phyloP scores from a whole-genome alignment of 2,797 vertebrate genomes.

The Silurus aristotelis region DNA sequence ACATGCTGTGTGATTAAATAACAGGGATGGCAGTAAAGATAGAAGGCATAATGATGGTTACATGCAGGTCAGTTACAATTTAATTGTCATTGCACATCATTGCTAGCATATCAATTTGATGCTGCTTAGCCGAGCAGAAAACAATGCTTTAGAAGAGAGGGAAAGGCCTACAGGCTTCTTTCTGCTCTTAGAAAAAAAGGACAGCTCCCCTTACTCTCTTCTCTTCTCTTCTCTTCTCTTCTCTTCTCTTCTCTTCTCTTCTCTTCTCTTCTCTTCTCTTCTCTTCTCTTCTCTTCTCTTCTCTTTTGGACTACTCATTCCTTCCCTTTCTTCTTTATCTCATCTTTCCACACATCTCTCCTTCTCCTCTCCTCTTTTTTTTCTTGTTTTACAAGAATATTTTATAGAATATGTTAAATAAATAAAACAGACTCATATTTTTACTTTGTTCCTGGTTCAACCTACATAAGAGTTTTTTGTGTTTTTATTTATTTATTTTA shows the following conservation, averaged over 20 bases:
- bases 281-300: background rate
- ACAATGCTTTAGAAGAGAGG: constrained; percentile 76
- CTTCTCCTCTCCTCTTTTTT: constrained; percentile 4
- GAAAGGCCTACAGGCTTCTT: constrained; percentile 64
- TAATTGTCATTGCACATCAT: constrained; percentile 96
- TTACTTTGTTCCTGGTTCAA: background rate
- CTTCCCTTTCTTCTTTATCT: background rate
- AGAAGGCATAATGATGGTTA: constrained; percentile 88
- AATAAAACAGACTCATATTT: too few species aligned
- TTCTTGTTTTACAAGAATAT: too few species aligned
- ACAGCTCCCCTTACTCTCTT: background rate
- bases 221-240: background rate
- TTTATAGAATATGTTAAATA: too few species aligned
- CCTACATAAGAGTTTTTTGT: background rate
- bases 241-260: background rate
- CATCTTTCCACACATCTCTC: background rate
- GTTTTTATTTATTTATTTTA: background rate
- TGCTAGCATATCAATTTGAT: constrained; percentile 89
- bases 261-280: too few species aligned
- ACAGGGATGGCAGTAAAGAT: constrained; percentile 89
- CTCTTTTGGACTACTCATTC: background rate
- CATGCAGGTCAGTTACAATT: constrained; percentile 97
- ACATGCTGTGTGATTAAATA: constrained; percentile 91
- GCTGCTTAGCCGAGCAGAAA: constrained; percentile 92
- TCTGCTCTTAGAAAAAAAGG: background rate